Percentiles rank a stretch among this genome's conserved stretches.
Conservation (phyloP, 2,113 vertebrate species). For the Promerops cafer region DNA sequence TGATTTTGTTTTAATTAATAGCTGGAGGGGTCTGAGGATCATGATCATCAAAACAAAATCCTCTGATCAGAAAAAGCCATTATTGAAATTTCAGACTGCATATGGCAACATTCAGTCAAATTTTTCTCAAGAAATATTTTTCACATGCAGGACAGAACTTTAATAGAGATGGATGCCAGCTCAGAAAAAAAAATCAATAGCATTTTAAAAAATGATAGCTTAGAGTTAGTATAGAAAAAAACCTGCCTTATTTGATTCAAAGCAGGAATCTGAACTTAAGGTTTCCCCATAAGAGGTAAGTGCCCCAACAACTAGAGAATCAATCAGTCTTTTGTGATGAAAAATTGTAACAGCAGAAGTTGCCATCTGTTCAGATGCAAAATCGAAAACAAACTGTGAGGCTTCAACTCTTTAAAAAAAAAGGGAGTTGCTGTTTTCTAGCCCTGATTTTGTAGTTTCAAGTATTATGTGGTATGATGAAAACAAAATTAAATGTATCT, state of each 20-base stretch:
- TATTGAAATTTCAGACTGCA: background rate
- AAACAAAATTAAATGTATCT: background rate
- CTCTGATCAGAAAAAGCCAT: background rate
- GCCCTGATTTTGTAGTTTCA: background rate
- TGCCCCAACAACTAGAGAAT: background rate
- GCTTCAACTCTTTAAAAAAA: background rate
- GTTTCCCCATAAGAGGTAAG: background rate
- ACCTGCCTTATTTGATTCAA: background rate
- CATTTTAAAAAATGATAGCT: background rate
- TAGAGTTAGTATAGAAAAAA: background rate
- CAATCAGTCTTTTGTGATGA: slow-evolving; percentile 18
- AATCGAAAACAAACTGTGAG: slow-evolving; percentile 27
- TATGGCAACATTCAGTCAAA: background rate
- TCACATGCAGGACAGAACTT: background rate
- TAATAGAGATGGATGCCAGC: background rate
- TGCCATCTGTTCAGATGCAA: slow-evolving; percentile 29
- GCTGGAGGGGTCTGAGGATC: background rate
- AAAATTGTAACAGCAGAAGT: background rate
- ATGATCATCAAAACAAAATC: background rate
- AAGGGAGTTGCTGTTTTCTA: background rate
- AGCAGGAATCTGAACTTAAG: slow-evolving; percentile 1
- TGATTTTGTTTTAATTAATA: background rate
- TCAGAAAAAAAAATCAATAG: background rate
- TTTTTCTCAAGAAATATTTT: background rate
- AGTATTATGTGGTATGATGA: background rate